Evolutionary conservation across 2,113 vertebrate genomes (phyloP).

Genomic region (Monopterus albus): DNA sequence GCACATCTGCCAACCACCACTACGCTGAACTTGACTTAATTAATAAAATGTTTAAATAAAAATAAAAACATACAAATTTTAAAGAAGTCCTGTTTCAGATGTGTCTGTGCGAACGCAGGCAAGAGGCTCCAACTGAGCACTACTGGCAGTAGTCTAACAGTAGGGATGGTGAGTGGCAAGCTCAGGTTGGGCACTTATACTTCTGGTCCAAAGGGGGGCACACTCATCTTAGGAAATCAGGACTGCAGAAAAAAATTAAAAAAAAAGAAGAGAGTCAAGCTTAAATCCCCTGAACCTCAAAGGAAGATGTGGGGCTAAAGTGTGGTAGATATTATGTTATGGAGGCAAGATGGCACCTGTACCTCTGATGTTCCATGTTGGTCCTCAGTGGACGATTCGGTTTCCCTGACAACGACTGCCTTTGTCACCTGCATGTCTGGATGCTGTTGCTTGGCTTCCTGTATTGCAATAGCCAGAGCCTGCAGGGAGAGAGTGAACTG

Average conservation of each 20-base stretch:
- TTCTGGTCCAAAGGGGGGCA: slow-evolving; percentile 68
- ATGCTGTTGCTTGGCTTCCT: slow-evolving; percentile 98
- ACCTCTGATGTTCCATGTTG: slow-evolving; percentile 91
- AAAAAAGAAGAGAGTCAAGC: neutral
- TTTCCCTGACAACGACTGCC: slow-evolving; percentile 99
- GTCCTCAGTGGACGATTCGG: slow-evolving; percentile 93
- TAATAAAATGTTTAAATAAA: slow-evolving; percentile 12
- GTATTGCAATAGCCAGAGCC: slow-evolving; percentile 98
- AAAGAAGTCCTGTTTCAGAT: slow-evolving; percentile 42
- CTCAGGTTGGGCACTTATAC: slow-evolving; percentile 58
- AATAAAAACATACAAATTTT: slow-evolving; percentile 27
- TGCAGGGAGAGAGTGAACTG: slow-evolving; percentile 53
- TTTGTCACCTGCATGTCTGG: slow-evolving; percentile 99
- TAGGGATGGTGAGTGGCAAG: slow-evolving; percentile 30
- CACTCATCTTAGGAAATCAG: slow-evolving; percentile 65
- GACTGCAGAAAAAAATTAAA: slow-evolving; percentile 69
- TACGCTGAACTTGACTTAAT: slow-evolving; percentile 2
- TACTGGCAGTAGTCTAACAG: slow-evolving; percentile 52
- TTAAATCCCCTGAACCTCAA: slow-evolving; percentile 12
- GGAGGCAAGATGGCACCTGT: slow-evolving; percentile 33
- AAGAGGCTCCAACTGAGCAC: slow-evolving; percentile 14
- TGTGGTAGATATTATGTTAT: slow-evolving; percentile 9
- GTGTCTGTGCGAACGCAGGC: slow-evolving; percentile 17
- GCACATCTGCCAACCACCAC: neutral
- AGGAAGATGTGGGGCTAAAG: slow-evolving; percentile 15